Conservation (phyloP, 1,140 invertebrate genomes). For the Paraescarpia echinospica region DNA sequence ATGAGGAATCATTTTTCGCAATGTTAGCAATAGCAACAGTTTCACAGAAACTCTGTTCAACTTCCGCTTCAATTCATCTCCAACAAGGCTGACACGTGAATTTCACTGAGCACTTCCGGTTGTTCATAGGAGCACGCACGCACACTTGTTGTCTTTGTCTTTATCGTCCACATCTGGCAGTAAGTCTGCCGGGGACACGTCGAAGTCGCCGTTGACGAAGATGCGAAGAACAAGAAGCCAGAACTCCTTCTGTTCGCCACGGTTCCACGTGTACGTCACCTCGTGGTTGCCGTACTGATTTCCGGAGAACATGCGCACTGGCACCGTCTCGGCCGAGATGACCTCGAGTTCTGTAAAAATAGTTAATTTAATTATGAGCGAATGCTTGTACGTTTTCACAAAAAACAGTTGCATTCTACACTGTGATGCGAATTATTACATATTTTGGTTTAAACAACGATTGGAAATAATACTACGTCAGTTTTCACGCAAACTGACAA, state of each 20-base stretch:
- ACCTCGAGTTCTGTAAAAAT: constrained; percentile 22
- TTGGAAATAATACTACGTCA: too few relatives aligned
- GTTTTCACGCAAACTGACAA: neutral
- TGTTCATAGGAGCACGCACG: neutral
- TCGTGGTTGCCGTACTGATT: constrained; percentile 33
- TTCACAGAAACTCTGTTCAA: neutral
- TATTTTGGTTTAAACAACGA: too few relatives aligned
- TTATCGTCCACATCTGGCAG: neutral
- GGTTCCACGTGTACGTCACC: constrained; percentile 33
- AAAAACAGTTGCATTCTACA: neutral
- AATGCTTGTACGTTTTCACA: neutral
- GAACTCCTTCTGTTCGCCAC: constrained; percentile 30
- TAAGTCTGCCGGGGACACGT: constrained; percentile 22
- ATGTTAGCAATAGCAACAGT: neutral
- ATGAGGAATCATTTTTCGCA: neutral
- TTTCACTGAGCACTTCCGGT: neutral
- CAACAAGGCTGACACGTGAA: neutral
- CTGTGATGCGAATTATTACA: too few relatives aligned
- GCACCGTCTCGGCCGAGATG: constrained; percentile 25
- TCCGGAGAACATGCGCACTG: constrained; percentile 30
- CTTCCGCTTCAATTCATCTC: neutral
- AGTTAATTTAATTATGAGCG: neutral
- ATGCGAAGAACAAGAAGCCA: constrained; percentile 31
- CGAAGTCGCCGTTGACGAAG: constrained; percentile 26
- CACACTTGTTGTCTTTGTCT: neutral